Evolutionary conservation across 92 coral and sea anemone genomes (phyloP).

Genomic region (Meandrina meandrites): DNA sequence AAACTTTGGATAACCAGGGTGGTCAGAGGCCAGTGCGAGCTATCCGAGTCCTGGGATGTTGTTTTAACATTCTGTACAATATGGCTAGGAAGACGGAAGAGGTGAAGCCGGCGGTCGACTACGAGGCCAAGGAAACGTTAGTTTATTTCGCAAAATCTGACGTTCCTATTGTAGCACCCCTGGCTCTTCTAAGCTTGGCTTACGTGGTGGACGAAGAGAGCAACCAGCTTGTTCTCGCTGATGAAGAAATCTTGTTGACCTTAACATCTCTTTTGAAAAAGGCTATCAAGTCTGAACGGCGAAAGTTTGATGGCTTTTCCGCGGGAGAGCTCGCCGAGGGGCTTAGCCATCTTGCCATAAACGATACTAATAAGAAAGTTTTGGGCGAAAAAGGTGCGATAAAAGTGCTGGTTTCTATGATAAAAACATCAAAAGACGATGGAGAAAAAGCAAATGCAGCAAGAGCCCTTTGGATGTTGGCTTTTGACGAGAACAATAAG

Average conservation of each 20-base stretch:
- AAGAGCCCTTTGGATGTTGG: constrained; percentile 69
- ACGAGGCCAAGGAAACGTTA: constrained; percentile 25
- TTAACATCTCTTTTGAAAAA: constrained; percentile 38
- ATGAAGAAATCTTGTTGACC: constrained; percentile 33
- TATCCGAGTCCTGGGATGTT: constrained; percentile 31
- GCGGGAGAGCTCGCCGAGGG: constrained; percentile 66
- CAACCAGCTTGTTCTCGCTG: constrained; percentile 47
- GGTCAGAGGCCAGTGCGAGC: constrained; percentile 37
- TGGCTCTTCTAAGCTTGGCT: constrained; percentile 56
- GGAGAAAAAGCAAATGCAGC: constrained; percentile 53
- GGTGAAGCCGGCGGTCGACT: constrained; percentile 9
- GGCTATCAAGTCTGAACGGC: constrained; percentile 41
- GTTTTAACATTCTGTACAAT: constrained; percentile 33
- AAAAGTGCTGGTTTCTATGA: constrained; percentile 52
- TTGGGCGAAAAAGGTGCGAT: constrained; percentile 65
- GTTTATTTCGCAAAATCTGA: constrained; percentile 57
- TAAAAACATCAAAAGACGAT: constrained; percentile 44
- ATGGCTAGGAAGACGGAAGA: constrained; percentile 22
- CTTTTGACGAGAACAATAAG: constrained; percentile 71
- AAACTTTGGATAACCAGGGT: not conserved
- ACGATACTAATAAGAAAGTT: constrained; percentile 52
- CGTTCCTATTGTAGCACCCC: constrained; percentile 27
- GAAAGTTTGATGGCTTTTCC: constrained; percentile 55
- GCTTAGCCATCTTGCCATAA: constrained; percentile 47
- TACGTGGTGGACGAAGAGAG: constrained; percentile 56